Evolutionary conservation across 1,140 invertebrate species (phyloP).

Genomic region (Polypedilum pembai): DNA sequence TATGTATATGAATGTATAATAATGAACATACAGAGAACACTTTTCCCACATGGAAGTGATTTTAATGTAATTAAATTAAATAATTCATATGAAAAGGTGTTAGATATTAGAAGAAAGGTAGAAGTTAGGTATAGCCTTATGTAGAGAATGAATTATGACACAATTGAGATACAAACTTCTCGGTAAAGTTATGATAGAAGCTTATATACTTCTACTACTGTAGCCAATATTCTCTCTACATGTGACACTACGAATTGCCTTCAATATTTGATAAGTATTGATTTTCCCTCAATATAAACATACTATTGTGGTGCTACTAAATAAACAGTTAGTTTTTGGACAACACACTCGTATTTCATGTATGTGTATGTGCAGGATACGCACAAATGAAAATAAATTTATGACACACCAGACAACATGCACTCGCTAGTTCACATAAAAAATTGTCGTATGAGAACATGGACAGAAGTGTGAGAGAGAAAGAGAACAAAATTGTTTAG

Average conservation of each 20-base stretch:
- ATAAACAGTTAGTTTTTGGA: slow-evolving; percentile 18
- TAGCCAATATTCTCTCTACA: neutral
- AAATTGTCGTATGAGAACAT: too few relatives aligned
- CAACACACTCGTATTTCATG: neutral
- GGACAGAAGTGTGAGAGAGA: too few relatives aligned
- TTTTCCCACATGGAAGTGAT: slow-evolving; percentile 16
- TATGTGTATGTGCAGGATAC: neutral
- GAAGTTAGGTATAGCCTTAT: neutral
- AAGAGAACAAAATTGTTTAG: too few relatives aligned
- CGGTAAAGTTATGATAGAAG: neutral
- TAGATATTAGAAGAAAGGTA: neutral
- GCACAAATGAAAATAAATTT: neutral
- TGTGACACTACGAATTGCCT: neutral
- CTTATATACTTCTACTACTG: neutral
- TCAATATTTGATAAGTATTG: slow-evolving; percentile 27
- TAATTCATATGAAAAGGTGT: slow-evolving; percentile 23
- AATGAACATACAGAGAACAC: too few relatives aligned
- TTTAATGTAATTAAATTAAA: slow-evolving; percentile 28
- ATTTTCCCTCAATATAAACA: neutral
- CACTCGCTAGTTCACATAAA: too few relatives aligned
- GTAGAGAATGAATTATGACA: neutral
- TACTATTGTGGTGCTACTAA: neutral
- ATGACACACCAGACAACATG: neutral
- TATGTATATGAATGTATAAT: too few relatives aligned
- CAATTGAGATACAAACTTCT: slow-evolving; percentile 10